Percentiles rank a stretch among this genome's conserved stretches.
Conservation (phyloP, 2,113 vertebrate species). For the Cisticola juncidis region DNA sequence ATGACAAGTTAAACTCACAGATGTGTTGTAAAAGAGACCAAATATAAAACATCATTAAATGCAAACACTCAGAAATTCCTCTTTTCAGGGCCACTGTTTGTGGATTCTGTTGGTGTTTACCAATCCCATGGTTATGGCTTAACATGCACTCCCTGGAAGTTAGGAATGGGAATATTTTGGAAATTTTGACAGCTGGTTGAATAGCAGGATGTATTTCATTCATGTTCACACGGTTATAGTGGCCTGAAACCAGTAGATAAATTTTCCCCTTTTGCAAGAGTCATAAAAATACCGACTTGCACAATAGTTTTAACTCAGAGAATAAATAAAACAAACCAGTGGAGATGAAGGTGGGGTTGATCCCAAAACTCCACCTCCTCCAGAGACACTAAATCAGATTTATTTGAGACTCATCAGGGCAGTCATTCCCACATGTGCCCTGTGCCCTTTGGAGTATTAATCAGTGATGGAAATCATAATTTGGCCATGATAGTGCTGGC, state of each 20-base stretch:
- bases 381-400: background rate
- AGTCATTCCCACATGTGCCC: background rate
- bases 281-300: background rate
- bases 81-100: background rate
- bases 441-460: background rate
- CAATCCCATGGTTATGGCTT: background rate
- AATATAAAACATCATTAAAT: background rate
- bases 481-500: background rate
- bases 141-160: background rate
- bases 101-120: background rate
- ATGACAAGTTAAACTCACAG: background rate
- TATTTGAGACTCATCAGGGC: background rate
- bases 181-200: background rate
- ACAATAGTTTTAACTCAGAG: background rate
- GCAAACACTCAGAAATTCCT: background rate
- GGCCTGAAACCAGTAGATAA: background rate
- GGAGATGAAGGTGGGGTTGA: background rate
- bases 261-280: background rate
- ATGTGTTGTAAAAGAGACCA: background rate
- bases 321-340: background rate
- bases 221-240: fast-evolving
- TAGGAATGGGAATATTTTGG: background rate
- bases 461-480: background rate
- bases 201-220: background rate
- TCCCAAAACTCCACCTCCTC: background rate